These are phyloP conservation scores for Oncorhynchus keta DNA, from an alignment of 2,113 vertebrate species.

Conservation along the genomic window DNA sequence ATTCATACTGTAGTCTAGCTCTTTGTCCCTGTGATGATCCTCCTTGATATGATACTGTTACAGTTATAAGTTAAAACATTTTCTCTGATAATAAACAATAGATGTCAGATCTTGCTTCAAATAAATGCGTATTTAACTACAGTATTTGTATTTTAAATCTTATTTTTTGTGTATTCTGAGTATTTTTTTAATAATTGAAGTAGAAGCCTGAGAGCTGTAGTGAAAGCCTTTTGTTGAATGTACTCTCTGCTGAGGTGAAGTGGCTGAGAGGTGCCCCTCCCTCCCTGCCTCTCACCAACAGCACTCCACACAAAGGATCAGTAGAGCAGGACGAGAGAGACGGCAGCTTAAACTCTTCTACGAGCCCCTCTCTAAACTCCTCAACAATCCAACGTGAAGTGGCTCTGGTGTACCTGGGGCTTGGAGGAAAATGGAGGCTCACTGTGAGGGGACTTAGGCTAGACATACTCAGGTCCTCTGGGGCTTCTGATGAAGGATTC, in stretches of 20 bases:
- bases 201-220: conserved; percentile 2
- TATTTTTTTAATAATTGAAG: conserved; percentile 3
- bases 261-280: conserved; percentile 10
- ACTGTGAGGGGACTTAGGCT: background rate
- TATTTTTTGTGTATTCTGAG: background rate
- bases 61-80: too few relatives aligned
- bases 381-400: conserved; percentile 11
- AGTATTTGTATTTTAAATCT: too few relatives aligned
- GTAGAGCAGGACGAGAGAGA: background rate
- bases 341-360: background rate
- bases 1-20: too few relatives aligned
- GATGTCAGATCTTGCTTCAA: too few relatives aligned
- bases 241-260: conserved; percentile 25
- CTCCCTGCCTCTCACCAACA: background rate
- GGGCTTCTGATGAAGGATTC: background rate
- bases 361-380: background rate
- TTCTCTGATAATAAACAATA: too few relatives aligned
- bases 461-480: background rate
- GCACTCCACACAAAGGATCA: background rate
- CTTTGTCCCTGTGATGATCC: too few relatives aligned
- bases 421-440: conserved; percentile 43
- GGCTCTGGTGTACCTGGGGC: conserved; percentile 46
- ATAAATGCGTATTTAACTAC: too few relatives aligned
- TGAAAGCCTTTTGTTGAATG: conserved; percentile 43
- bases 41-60: too few relatives aligned